Percentiles rank a stretch among this genome's conserved stretches.
phyloP scores from a whole-genome alignment of 2,888 invertebrate species.

The Drosophila recens region DNA sequence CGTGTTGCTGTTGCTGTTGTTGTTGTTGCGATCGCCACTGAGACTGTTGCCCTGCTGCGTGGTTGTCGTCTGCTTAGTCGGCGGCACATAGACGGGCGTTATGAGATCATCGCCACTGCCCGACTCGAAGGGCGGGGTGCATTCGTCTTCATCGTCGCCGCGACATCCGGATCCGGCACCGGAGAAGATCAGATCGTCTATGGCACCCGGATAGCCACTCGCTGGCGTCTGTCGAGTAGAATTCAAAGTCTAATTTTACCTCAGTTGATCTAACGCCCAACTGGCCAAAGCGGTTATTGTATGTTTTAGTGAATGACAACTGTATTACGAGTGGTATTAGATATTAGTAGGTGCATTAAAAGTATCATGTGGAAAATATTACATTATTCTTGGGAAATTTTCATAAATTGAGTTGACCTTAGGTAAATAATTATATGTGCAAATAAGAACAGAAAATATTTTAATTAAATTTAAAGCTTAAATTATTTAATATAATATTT shows the following conservation, averaged over 20 bases:
- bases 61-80: conserved; percentile 90
- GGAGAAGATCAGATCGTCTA: conserved; percentile 96
- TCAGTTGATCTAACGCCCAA: conserved; percentile 73
- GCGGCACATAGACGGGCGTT: conserved; percentile 95
- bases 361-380: conserved; percentile 23
- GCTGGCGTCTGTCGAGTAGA: conserved; percentile 90
- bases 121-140: conserved; percentile 92
- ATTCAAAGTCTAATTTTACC: conserved; percentile 76
- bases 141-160: conserved; percentile 96
- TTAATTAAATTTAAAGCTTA: not conserved
- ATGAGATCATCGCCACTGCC: conserved; percentile 96
- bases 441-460: not conserved
- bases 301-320: conserved; percentile 59
- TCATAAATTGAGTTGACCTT: not conserved
- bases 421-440: not conserved
- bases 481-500: not conserved
- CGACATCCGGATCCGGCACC: conserved; percentile 96
- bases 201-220: conserved; percentile 91
- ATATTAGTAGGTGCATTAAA: conserved; percentile 41
- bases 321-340: conserved; percentile 43
- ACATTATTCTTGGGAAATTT: not conserved
- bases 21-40: conserved; percentile 56
- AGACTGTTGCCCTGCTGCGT: conserved; percentile 81
- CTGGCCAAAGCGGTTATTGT: conserved; percentile 67
- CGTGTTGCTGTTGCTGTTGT: conserved; percentile 26